These are phyloP conservation scores for Oscheius sp. DNA, from an alignment of 2,888 invertebrate genomes.

Conservation along the genomic window DNA sequence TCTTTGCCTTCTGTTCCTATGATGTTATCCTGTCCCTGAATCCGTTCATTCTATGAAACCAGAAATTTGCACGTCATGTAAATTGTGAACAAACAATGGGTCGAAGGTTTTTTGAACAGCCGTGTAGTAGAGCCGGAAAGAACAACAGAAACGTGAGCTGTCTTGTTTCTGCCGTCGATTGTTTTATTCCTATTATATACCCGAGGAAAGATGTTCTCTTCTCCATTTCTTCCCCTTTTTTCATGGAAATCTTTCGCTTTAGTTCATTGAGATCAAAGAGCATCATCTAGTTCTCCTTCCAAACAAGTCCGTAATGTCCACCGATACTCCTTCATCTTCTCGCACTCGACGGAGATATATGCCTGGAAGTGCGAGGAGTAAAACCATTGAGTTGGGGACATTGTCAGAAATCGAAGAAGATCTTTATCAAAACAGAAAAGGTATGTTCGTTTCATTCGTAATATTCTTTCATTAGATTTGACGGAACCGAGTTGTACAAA, in stretches of 20 bases:
- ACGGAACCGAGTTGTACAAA: background rate
- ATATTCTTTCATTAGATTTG: background rate
- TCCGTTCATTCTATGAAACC: background rate
- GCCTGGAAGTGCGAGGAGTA: slow-evolving; percentile 29
- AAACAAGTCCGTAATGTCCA: background rate
- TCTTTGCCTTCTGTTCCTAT: background rate
- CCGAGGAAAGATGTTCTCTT: too few relatives aligned
- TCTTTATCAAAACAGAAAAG: slow-evolving; percentile 31
- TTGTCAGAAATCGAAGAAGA: slow-evolving; percentile 29
- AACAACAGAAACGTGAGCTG: too few relatives aligned
- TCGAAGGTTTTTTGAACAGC: background rate
- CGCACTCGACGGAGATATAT: slow-evolving; percentile 27
- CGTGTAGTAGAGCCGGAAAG: too few relatives aligned
- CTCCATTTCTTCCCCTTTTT: background rate
- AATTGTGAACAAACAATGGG: too few relatives aligned
- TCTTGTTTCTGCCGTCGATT: too few relatives aligned
- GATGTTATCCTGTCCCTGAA: background rate
- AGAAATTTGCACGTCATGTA: background rate
- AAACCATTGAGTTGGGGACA: slow-evolving; percentile 30
- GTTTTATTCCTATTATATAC: too few relatives aligned
- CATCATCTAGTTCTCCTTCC: too few relatives aligned
- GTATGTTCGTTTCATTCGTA: background rate
- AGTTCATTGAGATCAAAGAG: background rate
- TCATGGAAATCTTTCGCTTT: background rate
- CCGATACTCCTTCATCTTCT: background rate